Evolutionary conservation across 2,797 vertebrate genomes (phyloP).

Genomic region (Perodicticus potto): DNA sequence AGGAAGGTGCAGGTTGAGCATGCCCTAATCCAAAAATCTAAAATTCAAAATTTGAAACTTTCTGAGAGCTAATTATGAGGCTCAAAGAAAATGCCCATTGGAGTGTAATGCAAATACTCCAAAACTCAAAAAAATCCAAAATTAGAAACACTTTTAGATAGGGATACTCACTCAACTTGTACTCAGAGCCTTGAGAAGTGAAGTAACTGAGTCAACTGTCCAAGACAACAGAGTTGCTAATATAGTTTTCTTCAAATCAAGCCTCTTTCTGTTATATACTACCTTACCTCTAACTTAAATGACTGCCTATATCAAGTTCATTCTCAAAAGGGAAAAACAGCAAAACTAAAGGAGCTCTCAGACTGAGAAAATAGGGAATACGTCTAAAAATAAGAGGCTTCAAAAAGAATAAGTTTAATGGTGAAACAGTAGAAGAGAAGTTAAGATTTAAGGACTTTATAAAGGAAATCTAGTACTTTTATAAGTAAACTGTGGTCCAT

Average conservation of each 20-base stretch:
- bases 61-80: neutral
- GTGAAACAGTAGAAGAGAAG: neutral
- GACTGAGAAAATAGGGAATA: constrained; percentile 15
- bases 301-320: neutral
- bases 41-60: neutral
- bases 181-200: constrained; percentile 21
- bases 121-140: neutral
- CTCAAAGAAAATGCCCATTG: neutral
- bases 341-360: constrained; percentile 21
- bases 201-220: constrained; percentile 37
- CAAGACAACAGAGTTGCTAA: neutral
- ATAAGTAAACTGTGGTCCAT: neutral
- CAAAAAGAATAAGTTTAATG: constrained; percentile 32
- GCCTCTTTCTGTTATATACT: neutral
- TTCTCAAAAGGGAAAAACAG: constrained; percentile 46
- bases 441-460: constrained; percentile 2
- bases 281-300: constrained; percentile 27
- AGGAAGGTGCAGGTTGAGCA: neutral
- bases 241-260: constrained; percentile 20
- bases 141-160: neutral
- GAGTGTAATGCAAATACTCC: neutral
- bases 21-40: neutral
- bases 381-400: neutral
- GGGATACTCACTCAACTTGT: neutral
- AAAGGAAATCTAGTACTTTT: neutral